A percentile compares a stretch with the other conserved stretches of the same genome.
These are phyloP conservation scores for Trididemnum nubilum DNA, from an alignment of 23 tunicate genomes.

Conservation along the genomic window DNA sequence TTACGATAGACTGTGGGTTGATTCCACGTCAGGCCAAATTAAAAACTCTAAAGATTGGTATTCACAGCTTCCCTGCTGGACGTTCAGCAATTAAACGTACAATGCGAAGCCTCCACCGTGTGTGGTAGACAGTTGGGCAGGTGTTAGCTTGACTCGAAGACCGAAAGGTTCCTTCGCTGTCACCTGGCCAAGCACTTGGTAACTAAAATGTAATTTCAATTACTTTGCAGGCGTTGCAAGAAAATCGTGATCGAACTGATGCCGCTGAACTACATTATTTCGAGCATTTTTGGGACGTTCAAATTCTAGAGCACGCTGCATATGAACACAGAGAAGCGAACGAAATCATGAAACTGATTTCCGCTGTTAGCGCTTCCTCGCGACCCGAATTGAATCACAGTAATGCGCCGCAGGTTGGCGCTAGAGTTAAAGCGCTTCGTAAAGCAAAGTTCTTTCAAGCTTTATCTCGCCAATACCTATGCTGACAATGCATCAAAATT, in stretches of 20 bases:
- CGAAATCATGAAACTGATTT: conserved; percentile 50
- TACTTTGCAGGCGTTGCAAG: conserved; percentile 63
- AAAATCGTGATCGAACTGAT: conserved; percentile 69
- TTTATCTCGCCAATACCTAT: conserved; percentile 62
- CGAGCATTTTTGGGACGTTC: conserved; percentile 76
- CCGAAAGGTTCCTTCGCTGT: too few relatives aligned
- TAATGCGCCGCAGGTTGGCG: conserved; percentile 67
- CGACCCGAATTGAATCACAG: conserved; percentile 68
- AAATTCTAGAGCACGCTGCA: conserved; percentile 80
- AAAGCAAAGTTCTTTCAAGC: conserved; percentile 66
- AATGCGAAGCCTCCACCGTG: too few relatives aligned
- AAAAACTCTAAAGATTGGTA: too few relatives aligned
- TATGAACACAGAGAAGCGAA: conserved; percentile 68
- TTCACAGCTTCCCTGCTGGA: too few relatives aligned
- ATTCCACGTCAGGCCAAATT: too few relatives aligned
- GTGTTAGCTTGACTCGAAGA: too few relatives aligned
- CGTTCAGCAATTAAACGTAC: too few relatives aligned
- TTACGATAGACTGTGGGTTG: too few relatives aligned
- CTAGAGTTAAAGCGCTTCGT: conserved; percentile 45
- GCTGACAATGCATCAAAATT: conserved; percentile 2
- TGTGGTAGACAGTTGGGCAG: too few relatives aligned
- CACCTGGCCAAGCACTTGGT: too few relatives aligned
- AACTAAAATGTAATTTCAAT: too few relatives aligned
- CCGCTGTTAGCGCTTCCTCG: conserved; percentile 55
- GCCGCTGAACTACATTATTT: conserved; percentile 66